These are phyloP conservation scores for Lypha dubia DNA, from an alignment of 2,888 invertebrate genomes.

Conservation along the genomic window DNA sequence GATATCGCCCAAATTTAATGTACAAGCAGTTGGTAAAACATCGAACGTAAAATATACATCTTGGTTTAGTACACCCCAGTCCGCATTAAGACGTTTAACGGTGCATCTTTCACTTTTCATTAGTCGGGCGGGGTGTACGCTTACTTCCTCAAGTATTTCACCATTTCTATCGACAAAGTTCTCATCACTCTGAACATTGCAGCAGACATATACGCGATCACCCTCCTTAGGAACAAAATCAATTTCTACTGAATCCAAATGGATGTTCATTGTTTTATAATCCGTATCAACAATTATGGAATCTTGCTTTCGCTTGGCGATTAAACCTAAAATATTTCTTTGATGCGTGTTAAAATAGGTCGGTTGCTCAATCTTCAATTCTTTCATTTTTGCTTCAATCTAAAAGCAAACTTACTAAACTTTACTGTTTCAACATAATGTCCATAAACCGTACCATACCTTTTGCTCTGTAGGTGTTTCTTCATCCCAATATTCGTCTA, in stretches of 20 bases:
- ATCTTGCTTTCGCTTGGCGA: slow-evolving; percentile 75
- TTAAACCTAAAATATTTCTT: slow-evolving; percentile 78
- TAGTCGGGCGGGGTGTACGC: slow-evolving; percentile 86
- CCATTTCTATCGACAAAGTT: slow-evolving; percentile 83
- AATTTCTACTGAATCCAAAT: slow-evolving; percentile 86
- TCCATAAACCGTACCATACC: slow-evolving; percentile 61
- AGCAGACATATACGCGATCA: slow-evolving; percentile 88
- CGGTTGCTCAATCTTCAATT: slow-evolving; percentile 74
- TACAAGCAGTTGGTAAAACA: slow-evolving; percentile 84
- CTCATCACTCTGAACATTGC: slow-evolving; percentile 86
- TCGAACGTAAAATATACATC: slow-evolving; percentile 86
- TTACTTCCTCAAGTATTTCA: slow-evolving; percentile 86
- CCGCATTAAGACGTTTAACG: slow-evolving; percentile 82
- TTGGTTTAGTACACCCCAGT: slow-evolving; percentile 85
- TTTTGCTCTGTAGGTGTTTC: slow-evolving; percentile 77
- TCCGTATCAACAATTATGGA: slow-evolving; percentile 83
- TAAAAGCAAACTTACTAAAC: slow-evolving; percentile 56
- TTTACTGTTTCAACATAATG: not conserved
- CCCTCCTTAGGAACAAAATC: slow-evolving; percentile 88
- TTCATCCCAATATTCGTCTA: slow-evolving; percentile 85
- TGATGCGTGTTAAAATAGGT: slow-evolving; percentile 78
- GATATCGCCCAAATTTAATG: slow-evolving; percentile 86
- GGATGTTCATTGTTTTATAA: slow-evolving; percentile 84
- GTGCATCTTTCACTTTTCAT: slow-evolving; percentile 84
- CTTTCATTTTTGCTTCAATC: slow-evolving; percentile 75